Base-by-base conservation (phyloP, 2,113 vertebrate species). In the Atherinomorus stipes region DNA sequence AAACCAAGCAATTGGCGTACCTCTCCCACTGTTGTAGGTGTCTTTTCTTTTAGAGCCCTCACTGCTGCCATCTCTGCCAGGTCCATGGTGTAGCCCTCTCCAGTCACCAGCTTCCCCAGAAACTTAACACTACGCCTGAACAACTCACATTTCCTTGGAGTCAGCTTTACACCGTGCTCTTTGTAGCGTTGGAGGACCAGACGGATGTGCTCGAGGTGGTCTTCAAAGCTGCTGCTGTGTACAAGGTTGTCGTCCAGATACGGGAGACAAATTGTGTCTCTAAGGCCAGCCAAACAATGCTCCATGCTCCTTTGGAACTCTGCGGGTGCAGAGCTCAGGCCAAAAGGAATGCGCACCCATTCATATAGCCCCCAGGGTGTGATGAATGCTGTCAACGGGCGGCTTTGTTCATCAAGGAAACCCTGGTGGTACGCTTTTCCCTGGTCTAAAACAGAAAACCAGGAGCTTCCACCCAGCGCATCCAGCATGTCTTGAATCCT, bases 1-100 rank as follows among this genome's bases (percentile, higher is more conserved):
- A 64, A 64, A 10, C 63, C 47, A 52, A 64, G 63, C 28, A 38
- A 52, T 38, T 51, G 63, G 25, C 28, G 28, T 64, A 64, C 62
- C 12, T 64, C 64, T 54, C 34, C 21, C 1, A 54, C 49, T 1
- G 64, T 66, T 40, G n/a, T 16, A 21, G 52, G 65, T 21, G 65
- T 56, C 22, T 13, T 66, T 2, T 66, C 50, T 11, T 66, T 66
- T 66, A 66, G 9, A 4, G 51, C 23, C 50, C 2, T 54, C 31
- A 66, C 37, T 4, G 38, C 51, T 6, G 51, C 64, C 37, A 56
- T 16, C 51, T 67, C 37, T 18, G 64, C 64, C 11, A 25, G 37
- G 7, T 67, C 51, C 51, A 56, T 45, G 1, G 51, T 58, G 7
- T 67, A 67, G 1, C 51, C 52, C 21, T 67, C 22, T 0, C 37